Evolutionary conservation across 2,888 invertebrate genomes (phyloP), one percentile per base, ranked within the genome.

Genomic region (Selenia dentaria): DNA sequence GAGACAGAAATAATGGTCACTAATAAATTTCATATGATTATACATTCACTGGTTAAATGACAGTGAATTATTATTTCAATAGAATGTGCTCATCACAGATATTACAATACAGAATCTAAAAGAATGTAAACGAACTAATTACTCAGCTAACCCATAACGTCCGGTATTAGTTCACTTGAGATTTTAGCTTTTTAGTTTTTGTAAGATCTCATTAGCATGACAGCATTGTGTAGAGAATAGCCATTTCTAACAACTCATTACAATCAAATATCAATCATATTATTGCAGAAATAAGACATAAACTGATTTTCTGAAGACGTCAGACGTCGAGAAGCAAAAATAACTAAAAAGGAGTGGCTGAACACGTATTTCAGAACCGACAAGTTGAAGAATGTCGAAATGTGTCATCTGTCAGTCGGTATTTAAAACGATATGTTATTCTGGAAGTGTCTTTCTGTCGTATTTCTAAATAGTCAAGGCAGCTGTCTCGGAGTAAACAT

Each of bases 321-420:
- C 34, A 20, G 25, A 48, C 39, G 12, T 44, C 29, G 33, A 36
- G 32, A 32, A 79, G 81, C 81, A 83, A 79, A 86, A 83, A 84
- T 79, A 79, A 57, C 41, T 73, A 77, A 77, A 79, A 79, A 70
- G 67, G 64, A 72, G 69, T 50, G 62, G 65, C 63, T 62, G 56
- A 59, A 59, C 68, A 44, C 70, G 82, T 87, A 83, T 88, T 85
- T 86, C 83, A 87, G 81, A 81, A 82, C 75, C 77, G 85, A 88
- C 88, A 88, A 88, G 88, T 88, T 88, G 85, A 89, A 84, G 87
- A 87, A 89, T 89, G 88, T 87, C 81, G 83, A 89, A 87, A 90
- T 86, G 89, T 90, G 90, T 90, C 90, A 87, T 83, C 89, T 90
- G 90, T 90, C 90, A 89, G 79, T 87, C 73, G 89, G 83, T 78